These are phyloP conservation scores for Calidris pugnax DNA, from an alignment of 2,113 vertebrate genomes.

Conservation along the genomic window DNA sequence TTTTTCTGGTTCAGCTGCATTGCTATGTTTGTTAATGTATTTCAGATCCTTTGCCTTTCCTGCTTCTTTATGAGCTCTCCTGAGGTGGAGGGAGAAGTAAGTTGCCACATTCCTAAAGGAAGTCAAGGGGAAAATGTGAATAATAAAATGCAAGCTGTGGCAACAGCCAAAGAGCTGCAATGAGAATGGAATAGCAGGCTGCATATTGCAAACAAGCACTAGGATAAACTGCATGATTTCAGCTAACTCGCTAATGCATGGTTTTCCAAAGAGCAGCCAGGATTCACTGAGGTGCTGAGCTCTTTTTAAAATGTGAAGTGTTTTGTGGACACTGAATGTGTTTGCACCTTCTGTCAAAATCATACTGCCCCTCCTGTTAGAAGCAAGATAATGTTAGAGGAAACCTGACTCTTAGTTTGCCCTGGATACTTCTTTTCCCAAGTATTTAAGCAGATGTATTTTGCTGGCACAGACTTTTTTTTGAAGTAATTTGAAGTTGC, in stretches of 20 bases:
- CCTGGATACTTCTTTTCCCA: not conserved
- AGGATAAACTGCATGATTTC: not conserved
- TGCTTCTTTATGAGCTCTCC: not conserved
- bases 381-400: not conserved
- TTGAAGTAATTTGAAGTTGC: not conserved
- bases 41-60: not conserved
- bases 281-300: not conserved
- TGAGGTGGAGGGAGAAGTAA: not conserved
- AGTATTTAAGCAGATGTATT: not conserved
- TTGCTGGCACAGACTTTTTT: not conserved
- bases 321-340: not conserved
- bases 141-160: not conserved
- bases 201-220: not conserved
- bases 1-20: not conserved
- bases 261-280: not conserved
- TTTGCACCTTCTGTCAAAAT: not conserved
- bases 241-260: not conserved
- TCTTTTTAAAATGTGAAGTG: not conserved
- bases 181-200: not conserved
- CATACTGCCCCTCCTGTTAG: not conserved
- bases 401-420: not conserved
- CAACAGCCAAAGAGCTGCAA: not conserved
- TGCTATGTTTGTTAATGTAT: not conserved
- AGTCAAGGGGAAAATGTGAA: not conserved
- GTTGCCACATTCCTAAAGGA: not conserved